These are phyloP conservation scores for Watsonalla binaria DNA, from an alignment of 2,888 invertebrate species.

Conservation along the genomic window DNA sequence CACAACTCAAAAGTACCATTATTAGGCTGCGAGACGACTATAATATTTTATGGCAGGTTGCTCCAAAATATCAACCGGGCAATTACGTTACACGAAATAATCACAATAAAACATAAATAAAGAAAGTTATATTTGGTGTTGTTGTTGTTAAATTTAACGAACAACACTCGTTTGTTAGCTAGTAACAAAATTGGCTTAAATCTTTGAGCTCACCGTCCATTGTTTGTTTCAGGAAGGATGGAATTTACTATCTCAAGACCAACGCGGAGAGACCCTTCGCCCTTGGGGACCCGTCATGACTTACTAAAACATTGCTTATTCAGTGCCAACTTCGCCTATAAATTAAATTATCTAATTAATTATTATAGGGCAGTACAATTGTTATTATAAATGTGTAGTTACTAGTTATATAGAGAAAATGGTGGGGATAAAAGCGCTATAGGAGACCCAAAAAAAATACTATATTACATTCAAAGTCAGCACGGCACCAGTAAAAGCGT, in stretches of 20 bases:
- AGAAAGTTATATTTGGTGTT: constrained; percentile 9
- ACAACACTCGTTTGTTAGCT: constrained; percentile 47
- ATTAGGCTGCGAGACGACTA: too few relatives aligned
- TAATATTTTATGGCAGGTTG: too few relatives aligned
- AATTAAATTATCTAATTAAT: constrained; percentile 54
- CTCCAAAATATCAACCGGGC: too few relatives aligned
- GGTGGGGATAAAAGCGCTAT: too few relatives aligned
- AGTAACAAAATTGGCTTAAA: constrained; percentile 47
- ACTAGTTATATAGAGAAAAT: not conserved
- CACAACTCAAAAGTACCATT: too few relatives aligned
- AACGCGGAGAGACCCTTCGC: constrained; percentile 74
- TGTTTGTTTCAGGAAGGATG: constrained; percentile 74
- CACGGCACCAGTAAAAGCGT: too few relatives aligned
- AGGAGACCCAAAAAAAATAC: too few relatives aligned
- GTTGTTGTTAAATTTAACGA: constrained; percentile 53
- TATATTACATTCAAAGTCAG: too few relatives aligned
- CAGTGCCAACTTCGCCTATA: constrained; percentile 51
- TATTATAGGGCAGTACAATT: constrained; percentile 34
- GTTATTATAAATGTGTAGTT: constrained; percentile 21
- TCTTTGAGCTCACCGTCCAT: constrained; percentile 47
- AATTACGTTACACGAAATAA: constrained; percentile 35
- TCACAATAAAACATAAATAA: too few relatives aligned
- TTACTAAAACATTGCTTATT: constrained; percentile 47
- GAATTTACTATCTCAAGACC: constrained; percentile 76
- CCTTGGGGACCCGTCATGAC: constrained; percentile 48